phyloP scores from a whole-genome alignment of 2,113 vertebrate species.

The Tenrec ecaudatus region DNA sequence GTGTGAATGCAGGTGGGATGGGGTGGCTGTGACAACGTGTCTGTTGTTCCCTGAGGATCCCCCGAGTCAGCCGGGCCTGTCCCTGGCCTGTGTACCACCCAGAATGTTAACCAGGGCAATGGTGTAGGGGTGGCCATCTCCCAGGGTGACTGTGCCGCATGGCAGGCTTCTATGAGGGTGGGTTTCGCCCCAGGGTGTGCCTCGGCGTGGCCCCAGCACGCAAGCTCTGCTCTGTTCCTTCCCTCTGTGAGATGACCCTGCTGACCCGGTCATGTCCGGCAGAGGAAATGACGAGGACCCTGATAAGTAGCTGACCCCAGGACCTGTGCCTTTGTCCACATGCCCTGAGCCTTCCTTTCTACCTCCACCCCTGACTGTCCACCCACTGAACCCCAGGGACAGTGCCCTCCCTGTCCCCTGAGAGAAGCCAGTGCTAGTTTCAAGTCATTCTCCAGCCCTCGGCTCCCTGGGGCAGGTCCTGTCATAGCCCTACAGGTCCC shows the following conservation, averaged over 20 bases:
- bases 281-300: constrained; percentile 72
- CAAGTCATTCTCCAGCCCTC: not conserved
- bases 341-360: not conserved
- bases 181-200: not conserved
- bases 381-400: not conserved
- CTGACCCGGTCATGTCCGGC: constrained; percentile 56
- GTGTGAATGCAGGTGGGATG: not conserved
- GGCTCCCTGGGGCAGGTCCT: not conserved
- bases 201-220: too few species aligned
- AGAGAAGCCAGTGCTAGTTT: not conserved
- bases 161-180: not conserved
- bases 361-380: not conserved
- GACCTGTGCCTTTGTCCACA: constrained; percentile 56
- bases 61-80: not conserved
- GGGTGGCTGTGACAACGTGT: not conserved
- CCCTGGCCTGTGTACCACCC: not conserved
- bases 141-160: not conserved
- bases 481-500: too few species aligned
- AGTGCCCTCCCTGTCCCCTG: not conserved
- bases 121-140: not conserved
- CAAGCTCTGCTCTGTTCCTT: constrained; percentile 35
- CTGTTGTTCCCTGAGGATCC: constrained; percentile 1
- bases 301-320: constrained; percentile 71
- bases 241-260: constrained; percentile 70
- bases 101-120: not conserved